Evolutionary conservation across 1,140 invertebrate genomes (phyloP).

Genomic region (Camponotus vicinus): DNA sequence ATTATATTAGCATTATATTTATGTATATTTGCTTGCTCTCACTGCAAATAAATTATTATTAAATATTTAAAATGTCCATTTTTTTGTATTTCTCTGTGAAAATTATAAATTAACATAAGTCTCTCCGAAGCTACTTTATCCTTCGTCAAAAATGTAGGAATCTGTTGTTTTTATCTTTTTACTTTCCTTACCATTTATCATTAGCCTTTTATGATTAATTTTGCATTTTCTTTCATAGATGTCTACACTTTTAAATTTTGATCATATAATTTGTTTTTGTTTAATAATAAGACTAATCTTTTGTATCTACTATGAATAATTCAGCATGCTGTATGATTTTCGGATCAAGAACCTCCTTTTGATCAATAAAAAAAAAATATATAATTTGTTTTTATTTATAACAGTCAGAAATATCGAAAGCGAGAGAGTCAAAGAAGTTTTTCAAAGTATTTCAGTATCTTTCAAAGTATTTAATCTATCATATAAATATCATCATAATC

Average conservation of each 20-base stretch:
- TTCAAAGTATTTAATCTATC: too few species aligned
- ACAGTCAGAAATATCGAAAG: too few species aligned
- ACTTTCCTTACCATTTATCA: not conserved
- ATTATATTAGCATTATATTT: not conserved
- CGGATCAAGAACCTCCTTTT: too few species aligned
- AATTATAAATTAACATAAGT: not conserved
- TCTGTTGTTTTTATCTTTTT: not conserved
- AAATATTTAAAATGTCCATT: not conserved
- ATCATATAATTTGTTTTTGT: not conserved
- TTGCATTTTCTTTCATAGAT: not conserved
- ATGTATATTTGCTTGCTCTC: not conserved
- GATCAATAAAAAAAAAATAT: too few species aligned
- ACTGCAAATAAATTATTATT: conserved; percentile 29
- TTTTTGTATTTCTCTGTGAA: not conserved
- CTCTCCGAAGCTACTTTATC: not conserved
- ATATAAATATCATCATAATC: too few species aligned
- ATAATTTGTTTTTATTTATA: not conserved
- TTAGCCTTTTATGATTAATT: not conserved
- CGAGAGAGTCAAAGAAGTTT: too few species aligned
- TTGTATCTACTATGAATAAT: too few species aligned
- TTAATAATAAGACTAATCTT: too few species aligned
- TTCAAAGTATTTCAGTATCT: too few species aligned
- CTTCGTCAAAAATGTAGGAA: not conserved
- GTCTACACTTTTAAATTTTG: not conserved
- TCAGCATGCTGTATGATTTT: too few species aligned